Percentiles rank a stretch among this genome's conserved stretches.
These are phyloP conservation scores for Labeo calbasu DNA, from an alignment of 2,797 vertebrate genomes.

Conservation along the genomic window DNA sequence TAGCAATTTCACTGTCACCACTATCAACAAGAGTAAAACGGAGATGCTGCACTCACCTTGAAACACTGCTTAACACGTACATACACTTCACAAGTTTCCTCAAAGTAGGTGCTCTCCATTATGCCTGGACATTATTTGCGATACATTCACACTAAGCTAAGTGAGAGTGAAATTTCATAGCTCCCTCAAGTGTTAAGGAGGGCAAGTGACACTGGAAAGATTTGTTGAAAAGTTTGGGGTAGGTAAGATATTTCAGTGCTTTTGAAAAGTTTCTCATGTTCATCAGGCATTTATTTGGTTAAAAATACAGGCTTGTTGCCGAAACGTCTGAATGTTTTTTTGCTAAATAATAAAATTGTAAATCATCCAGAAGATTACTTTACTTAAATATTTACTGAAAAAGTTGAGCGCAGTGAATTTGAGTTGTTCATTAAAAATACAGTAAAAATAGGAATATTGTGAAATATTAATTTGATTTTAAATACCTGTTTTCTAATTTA, in stretches of 20 bases:
- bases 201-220: slow-evolving; percentile 21
- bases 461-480: background rate
- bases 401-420: too few species aligned
- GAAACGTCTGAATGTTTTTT: too few species aligned
- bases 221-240: background rate
- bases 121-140: slow-evolving; percentile 1
- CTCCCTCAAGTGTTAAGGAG: slow-evolving; percentile 72
- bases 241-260: background rate
- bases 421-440: background rate
- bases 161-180: slow-evolving; percentile 45
- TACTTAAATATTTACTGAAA: too few species aligned
- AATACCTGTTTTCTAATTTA: background rate
- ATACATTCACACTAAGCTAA: background rate
- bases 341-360: too few species aligned
- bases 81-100: slow-evolving; percentile 16
- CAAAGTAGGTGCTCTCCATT: background rate
- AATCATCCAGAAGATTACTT: too few species aligned
- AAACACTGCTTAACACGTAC: slow-evolving; percentile 32
- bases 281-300: background rate
- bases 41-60: slow-evolving; percentile 46
- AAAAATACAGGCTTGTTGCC: background rate
- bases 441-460: background rate
- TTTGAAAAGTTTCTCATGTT: background rate
- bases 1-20: slow-evolving; percentile 55
- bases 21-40: slow-evolving; percentile 36